phyloP scores from a whole-genome alignment of 2,888 invertebrate species.

The Lymantria dispar region DNA sequence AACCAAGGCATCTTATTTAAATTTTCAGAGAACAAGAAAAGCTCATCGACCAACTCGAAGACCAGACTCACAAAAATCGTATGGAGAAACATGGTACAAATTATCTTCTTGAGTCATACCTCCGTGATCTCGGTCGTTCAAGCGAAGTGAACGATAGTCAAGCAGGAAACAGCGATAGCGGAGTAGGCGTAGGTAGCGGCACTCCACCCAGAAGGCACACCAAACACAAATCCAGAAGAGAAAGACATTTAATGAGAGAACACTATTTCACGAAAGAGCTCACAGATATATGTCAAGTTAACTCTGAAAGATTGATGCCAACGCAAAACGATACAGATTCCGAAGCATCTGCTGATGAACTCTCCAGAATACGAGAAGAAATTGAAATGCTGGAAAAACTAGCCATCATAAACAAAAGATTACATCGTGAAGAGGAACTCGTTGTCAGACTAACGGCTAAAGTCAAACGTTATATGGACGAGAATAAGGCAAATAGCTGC shows the following conservation, averaged over 20 bases:
- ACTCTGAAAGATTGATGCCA: conserved; percentile 70
- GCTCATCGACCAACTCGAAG: conserved; percentile 90
- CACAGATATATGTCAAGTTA: conserved; percentile 78
- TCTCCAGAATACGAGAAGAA: conserved; percentile 84
- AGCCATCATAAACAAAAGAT: conserved; percentile 86
- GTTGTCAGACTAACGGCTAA: conserved; percentile 86
- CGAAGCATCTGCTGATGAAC: conserved; percentile 74
- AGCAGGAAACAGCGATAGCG: conserved; percentile 87
- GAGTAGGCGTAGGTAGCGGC: conserved; percentile 86
- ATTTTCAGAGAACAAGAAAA: conserved; percentile 86
- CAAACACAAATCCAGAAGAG: conserved; percentile 79
- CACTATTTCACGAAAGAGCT: conserved; percentile 81
- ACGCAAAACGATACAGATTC: conserved; percentile 75
- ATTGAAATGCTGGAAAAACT: conserved; percentile 88
- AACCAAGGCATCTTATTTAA: not conserved
- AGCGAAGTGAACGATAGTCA: conserved; percentile 78
- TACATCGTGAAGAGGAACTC: conserved; percentile 88
- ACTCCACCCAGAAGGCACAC: conserved; percentile 80
- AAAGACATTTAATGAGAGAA: conserved; percentile 77
- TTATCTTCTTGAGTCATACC: conserved; percentile 89
- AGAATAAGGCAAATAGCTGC: conserved; percentile 74
- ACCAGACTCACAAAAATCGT: conserved; percentile 88
- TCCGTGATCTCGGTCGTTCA: conserved; percentile 73
- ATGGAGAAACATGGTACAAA: conserved; percentile 90
- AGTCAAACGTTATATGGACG: conserved; percentile 82